Percentiles rank a stretch among this genome's conserved stretches.
phyloP scores from a whole-genome alignment of 2,797 vertebrate species.

The Myiothlypis chrysogaster region DNA sequence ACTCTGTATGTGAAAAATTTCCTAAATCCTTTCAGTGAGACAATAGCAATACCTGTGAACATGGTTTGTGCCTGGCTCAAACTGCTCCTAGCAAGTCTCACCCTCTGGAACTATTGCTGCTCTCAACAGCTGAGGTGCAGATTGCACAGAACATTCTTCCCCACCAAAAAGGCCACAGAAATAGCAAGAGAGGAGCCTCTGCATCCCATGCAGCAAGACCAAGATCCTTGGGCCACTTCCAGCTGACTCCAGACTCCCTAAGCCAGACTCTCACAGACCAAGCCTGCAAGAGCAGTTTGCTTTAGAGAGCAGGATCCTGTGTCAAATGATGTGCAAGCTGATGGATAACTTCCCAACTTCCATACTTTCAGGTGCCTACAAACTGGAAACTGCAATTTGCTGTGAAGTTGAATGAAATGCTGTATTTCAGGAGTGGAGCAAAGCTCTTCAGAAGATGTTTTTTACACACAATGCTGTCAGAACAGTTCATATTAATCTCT shows the following conservation, averaged over 20 bases:
- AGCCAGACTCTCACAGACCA: neutral
- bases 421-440: neutral
- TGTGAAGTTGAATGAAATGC: neutral
- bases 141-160: neutral
- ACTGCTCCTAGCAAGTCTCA: neutral
- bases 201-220: neutral
- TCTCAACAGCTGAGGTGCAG: rapidly evolving
- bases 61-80: neutral
- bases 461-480: neutral
- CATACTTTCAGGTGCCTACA: neutral
- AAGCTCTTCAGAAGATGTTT: neutral
- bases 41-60: neutral
- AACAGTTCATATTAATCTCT: neutral
- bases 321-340: neutral
- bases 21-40: neutral
- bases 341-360: neutral
- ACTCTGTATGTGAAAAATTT: neutral
- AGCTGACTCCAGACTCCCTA: neutral
- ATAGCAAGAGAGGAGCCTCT: neutral
- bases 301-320: neutral
- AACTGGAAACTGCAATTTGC: neutral
- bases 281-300: neutral
- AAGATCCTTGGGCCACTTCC: neutral
- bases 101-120: neutral
- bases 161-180: neutral